A percentile compares a stretch with the other conserved stretches of the same genome.
These are phyloP conservation scores for Brachionichthys hirsutus DNA, from an alignment of 2,113 vertebrate species.

Conservation along the genomic window DNA sequence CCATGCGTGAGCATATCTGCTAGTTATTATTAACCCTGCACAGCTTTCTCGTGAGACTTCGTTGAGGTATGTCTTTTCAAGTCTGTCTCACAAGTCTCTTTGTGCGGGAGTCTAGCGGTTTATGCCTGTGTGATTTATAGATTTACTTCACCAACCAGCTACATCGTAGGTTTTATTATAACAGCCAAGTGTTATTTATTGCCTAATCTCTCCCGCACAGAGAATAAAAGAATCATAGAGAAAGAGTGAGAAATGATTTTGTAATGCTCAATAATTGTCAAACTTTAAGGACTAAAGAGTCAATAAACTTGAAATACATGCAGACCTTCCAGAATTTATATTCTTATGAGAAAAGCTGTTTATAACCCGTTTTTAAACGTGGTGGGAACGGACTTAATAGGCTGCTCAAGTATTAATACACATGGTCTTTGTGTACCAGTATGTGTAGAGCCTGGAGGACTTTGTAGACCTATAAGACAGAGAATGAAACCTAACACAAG, in stretches of 20 bases:
- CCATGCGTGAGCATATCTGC: slow-evolving; percentile 44
- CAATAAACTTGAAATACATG: background rate
- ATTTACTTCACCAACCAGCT: slow-evolving; percentile 1
- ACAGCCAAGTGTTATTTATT: slow-evolving; percentile 1
- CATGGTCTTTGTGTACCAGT: background rate
- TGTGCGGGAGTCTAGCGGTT: slow-evolving; percentile 16
- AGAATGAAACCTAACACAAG: background rate
- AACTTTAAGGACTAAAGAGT: slow-evolving; percentile 6
- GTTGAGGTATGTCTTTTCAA: slow-evolving; percentile 14
- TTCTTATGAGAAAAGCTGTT: too few relatives aligned
- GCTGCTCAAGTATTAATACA: background rate
- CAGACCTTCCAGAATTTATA: too few relatives aligned
- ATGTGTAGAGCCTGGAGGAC: background rate
- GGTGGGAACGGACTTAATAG: background rate
- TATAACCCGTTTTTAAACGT: too few relatives aligned
- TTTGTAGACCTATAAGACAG: background rate
- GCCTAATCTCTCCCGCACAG: slow-evolving; percentile 3
- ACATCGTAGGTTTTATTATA: slow-evolving; percentile 7
- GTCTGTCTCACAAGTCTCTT: slow-evolving; percentile 26
- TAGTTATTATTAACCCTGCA: slow-evolving; percentile 54
- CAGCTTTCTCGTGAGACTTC: slow-evolving; percentile 50
- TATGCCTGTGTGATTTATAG: slow-evolving; percentile 21
- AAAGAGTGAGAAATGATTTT: slow-evolving; percentile 18
- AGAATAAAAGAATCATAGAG: slow-evolving; percentile 16
- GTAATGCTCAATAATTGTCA: slow-evolving; percentile 31